Evolutionary conservation across 2,797 vertebrate species (phyloP).

Genomic region (Pangasius mekongensis): DNA sequence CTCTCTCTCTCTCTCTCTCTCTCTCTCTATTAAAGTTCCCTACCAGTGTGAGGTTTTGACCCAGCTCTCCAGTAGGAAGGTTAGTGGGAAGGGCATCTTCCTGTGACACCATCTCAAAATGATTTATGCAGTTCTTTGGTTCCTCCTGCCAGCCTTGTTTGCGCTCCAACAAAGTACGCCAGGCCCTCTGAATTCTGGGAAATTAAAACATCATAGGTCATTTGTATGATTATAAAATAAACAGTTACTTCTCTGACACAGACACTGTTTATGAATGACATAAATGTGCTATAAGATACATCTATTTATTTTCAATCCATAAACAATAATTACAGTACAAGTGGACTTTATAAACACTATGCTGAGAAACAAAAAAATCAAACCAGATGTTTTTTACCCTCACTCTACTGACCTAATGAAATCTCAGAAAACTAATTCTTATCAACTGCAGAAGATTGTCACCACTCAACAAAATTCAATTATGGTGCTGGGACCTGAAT

Average conservation of each 20-base stretch:
- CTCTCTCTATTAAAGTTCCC: slow-evolving; percentile 36
- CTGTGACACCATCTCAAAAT: slow-evolving; percentile 34
- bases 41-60: slow-evolving; percentile 66
- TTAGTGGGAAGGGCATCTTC: slow-evolving; percentile 58
- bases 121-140: slow-evolving; percentile 42
- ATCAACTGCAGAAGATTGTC: slow-evolving; percentile 27
- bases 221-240: background rate
- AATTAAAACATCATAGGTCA: background rate
- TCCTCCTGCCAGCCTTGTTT: slow-evolving; percentile 58
- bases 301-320: background rate
- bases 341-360: background rate
- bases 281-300: background rate
- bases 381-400: background rate
- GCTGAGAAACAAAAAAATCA: background rate
- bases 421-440: slow-evolving; percentile 33
- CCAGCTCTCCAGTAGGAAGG: slow-evolving; percentile 49
- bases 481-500: slow-evolving; percentile 47
- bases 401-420: slow-evolving; percentile 24
- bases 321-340: background rate
- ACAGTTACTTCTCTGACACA: background rate
- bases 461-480: slow-evolving; percentile 72
- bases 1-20: background rate
- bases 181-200: slow-evolving; percentile 77
- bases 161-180: slow-evolving; percentile 70
- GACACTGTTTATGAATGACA: background rate